Conservation (phyloP, 2,113 vertebrate genomes). For the Siniperca chuatsi region DNA sequence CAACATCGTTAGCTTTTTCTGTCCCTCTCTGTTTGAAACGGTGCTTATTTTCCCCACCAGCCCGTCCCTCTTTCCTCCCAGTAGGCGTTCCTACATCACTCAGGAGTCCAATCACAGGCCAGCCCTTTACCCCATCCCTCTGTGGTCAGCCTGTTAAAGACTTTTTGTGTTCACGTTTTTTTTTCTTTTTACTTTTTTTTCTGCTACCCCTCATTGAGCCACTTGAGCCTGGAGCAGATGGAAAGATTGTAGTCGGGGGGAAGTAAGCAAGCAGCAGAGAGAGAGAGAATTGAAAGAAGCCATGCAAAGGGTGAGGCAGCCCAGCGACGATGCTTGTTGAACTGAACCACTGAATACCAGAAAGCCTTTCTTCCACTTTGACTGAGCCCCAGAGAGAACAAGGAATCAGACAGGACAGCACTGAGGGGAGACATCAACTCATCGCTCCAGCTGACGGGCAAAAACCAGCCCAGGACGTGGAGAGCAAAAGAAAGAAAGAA, state of each 20-base stretch:
- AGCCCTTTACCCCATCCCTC: constrained; percentile 68
- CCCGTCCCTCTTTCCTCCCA: constrained; percentile 66
- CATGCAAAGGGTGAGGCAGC: constrained; percentile 74
- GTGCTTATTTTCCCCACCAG: constrained; percentile 31
- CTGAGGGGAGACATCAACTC: constrained; percentile 32
- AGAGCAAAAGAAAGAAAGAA: constrained; percentile 23
- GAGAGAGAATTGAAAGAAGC: constrained; percentile 55
- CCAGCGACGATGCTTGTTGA: constrained; percentile 60
- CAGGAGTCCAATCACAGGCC: constrained; percentile 77
- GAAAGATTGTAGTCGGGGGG: constrained; percentile 67
- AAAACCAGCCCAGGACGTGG: constrained; percentile 31
- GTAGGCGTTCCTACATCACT: constrained; percentile 76
- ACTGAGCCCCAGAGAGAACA: constrained; percentile 25
- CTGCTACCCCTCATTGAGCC: constrained; percentile 75
- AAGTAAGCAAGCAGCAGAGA: constrained; percentile 61
- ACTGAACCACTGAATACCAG: constrained; percentile 52
- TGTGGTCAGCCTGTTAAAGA: constrained; percentile 76
- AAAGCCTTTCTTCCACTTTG: constrained; percentile 46
- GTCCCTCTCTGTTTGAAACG: constrained; percentile 41
- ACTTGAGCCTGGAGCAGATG: constrained; percentile 79
- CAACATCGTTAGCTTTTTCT: constrained; percentile 8
- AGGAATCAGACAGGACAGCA: constrained; percentile 42
- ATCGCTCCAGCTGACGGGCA: constrained; percentile 17
- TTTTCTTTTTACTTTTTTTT: constrained; percentile 53
- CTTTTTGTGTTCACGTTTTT: constrained; percentile 77